Evolutionary conservation across 2,888 invertebrate genomes (phyloP).

Genomic region (Kryphioiulus occultus): DNA sequence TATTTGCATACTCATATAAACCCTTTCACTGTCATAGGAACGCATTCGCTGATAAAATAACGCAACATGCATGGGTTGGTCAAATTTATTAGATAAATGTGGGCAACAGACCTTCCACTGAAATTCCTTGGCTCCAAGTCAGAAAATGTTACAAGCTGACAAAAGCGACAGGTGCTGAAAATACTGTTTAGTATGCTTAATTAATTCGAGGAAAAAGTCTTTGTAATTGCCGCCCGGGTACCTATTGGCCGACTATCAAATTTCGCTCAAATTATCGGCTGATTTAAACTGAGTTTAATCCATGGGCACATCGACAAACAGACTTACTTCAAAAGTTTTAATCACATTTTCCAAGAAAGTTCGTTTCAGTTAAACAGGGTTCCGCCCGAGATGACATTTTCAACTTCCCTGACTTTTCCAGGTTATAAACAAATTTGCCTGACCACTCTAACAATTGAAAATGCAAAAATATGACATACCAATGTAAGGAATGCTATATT

Average conservation of each 20-base stretch:
- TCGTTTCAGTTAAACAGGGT: too few relatives aligned
- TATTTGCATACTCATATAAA: background rate
- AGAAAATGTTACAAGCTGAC: background rate
- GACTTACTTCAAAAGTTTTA: too few relatives aligned
- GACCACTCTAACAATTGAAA: too few relatives aligned
- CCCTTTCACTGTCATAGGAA: conserved; percentile 10
- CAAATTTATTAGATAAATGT: conserved; percentile 31
- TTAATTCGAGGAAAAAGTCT: background rate
- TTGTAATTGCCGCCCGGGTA: background rate
- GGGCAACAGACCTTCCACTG: background rate
- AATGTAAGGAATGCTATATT: too few relatives aligned
- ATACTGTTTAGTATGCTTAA: background rate
- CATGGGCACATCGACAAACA: background rate
- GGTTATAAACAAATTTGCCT: too few relatives aligned
- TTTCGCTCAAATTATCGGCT: background rate
- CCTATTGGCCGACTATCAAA: background rate
- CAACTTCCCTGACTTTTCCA: too few relatives aligned
- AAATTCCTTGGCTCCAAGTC: background rate
- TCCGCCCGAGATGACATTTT: too few relatives aligned
- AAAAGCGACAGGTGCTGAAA: background rate
- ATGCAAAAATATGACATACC: too few relatives aligned
- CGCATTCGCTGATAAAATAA: background rate
- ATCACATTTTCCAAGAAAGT: too few relatives aligned
- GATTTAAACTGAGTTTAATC: background rate
- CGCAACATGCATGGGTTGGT: background rate